Evolutionary conservation across 2,113 vertebrate species (phyloP), one percentile per base, ranked within the genome.

Genomic region (Trematocara unimaculatum): DNA sequence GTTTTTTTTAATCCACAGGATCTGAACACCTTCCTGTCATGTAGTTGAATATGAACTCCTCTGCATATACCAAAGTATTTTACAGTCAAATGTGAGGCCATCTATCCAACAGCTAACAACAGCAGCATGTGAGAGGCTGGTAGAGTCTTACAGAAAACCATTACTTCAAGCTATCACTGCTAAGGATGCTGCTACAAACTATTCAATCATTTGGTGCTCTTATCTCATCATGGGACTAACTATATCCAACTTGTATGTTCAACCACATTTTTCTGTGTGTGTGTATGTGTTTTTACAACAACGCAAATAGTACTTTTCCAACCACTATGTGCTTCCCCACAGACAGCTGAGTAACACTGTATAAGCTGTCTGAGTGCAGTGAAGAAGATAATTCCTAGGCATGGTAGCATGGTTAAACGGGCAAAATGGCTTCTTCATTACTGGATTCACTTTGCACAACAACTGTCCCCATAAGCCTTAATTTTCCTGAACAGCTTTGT

Each of bases 401-500:
- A 92, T 81, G 81, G 92, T 91, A 87, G 84, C 85, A 70, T 87
- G 90, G 86, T 87, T 92, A 90, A 93, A 92, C 58, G 90, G 79
- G 82, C 83, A 82, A 91, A 93, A 94, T 89, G 60, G 82, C 83
- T 91, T 82, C 81, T 11, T 38, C 90, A 88, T 92, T 94, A 92
- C 91, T 93, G 90, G 88, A 93, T 94, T 91, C 89, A 90, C 91
- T 92, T 91, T 91, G 91, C 86, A 89, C 90, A 92, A 93, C 89
- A 92, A 94, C 92, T 90, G 88, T 94, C 91, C 93, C 92, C 87
- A 89, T 89, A 92, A 91, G 92, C 92, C 85, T 88, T 91, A 90
- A 89, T 92, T 93, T 95, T 94, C 91, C 88, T 88, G 60, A 94
- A 92, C 85, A 92, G 91, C 93, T 94, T 92, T 91, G 83, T 84